Evolutionary conservation across 2,888 invertebrate species (phyloP).

Genomic region (Parnassius orleans): DNA sequence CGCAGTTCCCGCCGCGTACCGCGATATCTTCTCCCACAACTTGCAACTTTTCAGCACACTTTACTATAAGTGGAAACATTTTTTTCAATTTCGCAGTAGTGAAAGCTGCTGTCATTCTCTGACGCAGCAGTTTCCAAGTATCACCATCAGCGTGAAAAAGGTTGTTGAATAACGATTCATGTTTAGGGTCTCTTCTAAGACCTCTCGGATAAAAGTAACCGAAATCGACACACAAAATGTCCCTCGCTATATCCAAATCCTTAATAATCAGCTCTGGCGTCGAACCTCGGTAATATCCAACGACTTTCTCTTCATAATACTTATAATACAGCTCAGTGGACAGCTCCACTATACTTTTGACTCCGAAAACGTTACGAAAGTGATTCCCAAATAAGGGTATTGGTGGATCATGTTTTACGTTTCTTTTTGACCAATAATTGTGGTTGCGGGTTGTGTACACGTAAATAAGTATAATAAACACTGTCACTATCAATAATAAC

Average conservation of each 20-base stretch:
- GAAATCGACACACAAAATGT: conserved; percentile 53
- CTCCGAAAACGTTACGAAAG: conserved; percentile 38
- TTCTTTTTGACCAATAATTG: conserved; percentile 48
- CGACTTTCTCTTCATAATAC: conserved; percentile 56
- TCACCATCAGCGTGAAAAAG: conserved; percentile 60
- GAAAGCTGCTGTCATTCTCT: conserved; percentile 61
- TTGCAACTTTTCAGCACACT: conserved; percentile 56
- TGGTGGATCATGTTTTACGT: conserved; percentile 48
- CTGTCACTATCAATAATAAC: conserved; percentile 30
- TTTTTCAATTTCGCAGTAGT: conserved; percentile 59
- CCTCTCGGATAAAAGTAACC: conserved; percentile 52
- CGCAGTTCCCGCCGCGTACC: conserved; percentile 41
- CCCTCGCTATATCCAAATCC: conserved; percentile 51
- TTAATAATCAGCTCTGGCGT: conserved; percentile 55
- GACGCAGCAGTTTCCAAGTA: conserved; percentile 56
- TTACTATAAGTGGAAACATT: conserved; percentile 63
- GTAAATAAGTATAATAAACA: conserved; percentile 30
- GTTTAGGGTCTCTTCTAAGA: conserved; percentile 41
- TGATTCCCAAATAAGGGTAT: conserved; percentile 50
- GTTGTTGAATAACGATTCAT: conserved; percentile 49
- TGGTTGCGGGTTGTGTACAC: conserved; percentile 35
- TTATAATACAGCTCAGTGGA: conserved; percentile 49
- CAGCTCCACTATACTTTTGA: conserved; percentile 37
- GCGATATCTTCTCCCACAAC: conserved; percentile 32
- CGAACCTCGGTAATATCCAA: conserved; percentile 54